Evolutionary conservation across 2,888 invertebrate species (phyloP).

Genomic region (Himalopsyche japonica): DNA sequence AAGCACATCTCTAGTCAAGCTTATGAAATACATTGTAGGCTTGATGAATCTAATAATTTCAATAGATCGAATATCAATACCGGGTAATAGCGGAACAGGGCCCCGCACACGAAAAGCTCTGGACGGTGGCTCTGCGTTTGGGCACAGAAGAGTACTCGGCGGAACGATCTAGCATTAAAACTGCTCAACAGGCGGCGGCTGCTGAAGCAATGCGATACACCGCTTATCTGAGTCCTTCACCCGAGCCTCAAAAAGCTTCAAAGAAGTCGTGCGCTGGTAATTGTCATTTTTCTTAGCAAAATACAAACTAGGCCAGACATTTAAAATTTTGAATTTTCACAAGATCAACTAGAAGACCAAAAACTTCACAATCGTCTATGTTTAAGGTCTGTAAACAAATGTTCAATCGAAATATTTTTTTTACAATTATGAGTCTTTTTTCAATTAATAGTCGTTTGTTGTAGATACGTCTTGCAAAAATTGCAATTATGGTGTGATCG

Average conservation of each 20-base stretch:
- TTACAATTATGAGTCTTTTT: too few species aligned
- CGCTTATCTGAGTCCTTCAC: slow-evolving; percentile 80
- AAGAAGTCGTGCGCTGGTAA: slow-evolving; percentile 40
- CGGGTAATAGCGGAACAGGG: slow-evolving; percentile 94
- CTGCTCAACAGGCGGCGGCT: slow-evolving; percentile 97
- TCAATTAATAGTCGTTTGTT: too few species aligned
- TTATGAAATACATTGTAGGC: too few species aligned
- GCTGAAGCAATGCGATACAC: slow-evolving; percentile 84
- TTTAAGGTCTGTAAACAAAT: too few species aligned
- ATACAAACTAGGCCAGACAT: too few species aligned
- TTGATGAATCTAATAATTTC: slow-evolving; percentile 15
- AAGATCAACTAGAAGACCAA: too few species aligned
- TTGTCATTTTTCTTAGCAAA: background rate
- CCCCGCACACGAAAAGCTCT: slow-evolving; percentile 96
- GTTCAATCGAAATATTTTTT: too few species aligned
- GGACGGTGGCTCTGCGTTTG: slow-evolving; percentile 91
- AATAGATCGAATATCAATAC: slow-evolving; percentile 92
- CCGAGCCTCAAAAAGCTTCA: slow-evolving; percentile 46
- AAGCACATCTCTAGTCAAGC: too few species aligned
- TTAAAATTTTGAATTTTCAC: too few species aligned
- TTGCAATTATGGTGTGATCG: too few species aligned
- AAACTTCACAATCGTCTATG: too few species aligned
- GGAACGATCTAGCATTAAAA: slow-evolving; percentile 91
- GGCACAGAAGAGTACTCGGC: slow-evolving; percentile 53
- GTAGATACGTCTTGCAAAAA: too few species aligned